phyloP scores from a whole-genome alignment of 1,140 invertebrate species.

The Whitmania pigra region DNA sequence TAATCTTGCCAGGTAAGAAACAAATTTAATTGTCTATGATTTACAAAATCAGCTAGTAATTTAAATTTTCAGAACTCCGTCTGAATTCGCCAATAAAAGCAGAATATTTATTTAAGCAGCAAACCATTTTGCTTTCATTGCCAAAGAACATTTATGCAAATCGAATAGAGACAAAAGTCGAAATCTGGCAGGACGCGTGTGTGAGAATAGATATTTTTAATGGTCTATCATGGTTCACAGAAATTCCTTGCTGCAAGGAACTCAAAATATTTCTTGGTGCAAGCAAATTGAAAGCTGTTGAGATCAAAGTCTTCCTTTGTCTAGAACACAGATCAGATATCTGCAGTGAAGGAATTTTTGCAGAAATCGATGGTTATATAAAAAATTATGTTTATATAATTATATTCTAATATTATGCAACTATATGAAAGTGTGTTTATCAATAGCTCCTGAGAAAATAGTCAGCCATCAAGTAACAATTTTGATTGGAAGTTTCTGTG shows the following conservation, averaged over 20 bases:
- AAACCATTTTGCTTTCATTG: neutral
- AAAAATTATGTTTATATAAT: neutral
- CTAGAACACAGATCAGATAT: neutral
- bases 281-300: neutral
- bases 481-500: too few relatives aligned
- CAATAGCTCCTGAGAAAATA: neutral
- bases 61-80: neutral
- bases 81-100: neutral
- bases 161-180: neutral
- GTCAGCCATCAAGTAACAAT: neutral
- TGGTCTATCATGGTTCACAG: neutral
- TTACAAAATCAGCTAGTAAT: neutral
- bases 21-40: neutral
- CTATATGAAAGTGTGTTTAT: neutral
- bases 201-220: neutral
- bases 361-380: neutral
- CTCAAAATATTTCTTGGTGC: neutral
- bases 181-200: neutral
- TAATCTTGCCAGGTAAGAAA: neutral
- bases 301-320: conserved; percentile 1
- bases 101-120: neutral
- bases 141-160: neutral
- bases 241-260: neutral
- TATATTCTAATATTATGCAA: neutral
- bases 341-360: neutral